Evolutionary conservation across 1,140 invertebrate genomes (phyloP).

Genomic region (Zaprionus vittiger): DNA sequence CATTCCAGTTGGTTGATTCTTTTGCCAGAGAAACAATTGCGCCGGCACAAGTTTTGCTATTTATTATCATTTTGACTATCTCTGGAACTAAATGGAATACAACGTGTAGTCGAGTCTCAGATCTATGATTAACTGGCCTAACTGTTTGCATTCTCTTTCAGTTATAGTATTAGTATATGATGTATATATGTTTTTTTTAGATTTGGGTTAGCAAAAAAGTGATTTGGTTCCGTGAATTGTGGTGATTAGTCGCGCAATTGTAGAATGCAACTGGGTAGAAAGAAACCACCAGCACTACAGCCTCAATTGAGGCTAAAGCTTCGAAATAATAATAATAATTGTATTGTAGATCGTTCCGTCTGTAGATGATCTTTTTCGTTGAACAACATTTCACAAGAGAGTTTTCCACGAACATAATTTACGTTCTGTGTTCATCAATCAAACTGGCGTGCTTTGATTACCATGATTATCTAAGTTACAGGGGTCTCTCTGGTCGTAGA

Average conservation of each 20-base stretch:
- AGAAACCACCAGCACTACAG: slow-evolving; percentile 26
- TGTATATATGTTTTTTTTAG: slow-evolving; percentile 15
- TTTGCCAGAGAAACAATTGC: slow-evolving; percentile 9
- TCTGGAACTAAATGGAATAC: slow-evolving; percentile 22
- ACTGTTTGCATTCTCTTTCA: slow-evolving; percentile 50
- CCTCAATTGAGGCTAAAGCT: slow-evolving; percentile 39
- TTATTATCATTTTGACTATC: slow-evolving; percentile 65
- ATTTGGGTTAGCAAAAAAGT: slow-evolving; percentile 57
- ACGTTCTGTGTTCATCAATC: slow-evolving; percentile 46
- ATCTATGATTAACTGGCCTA: slow-evolving; percentile 44
- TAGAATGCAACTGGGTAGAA: slow-evolving; percentile 12
- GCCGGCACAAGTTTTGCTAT: slow-evolving; percentile 44
- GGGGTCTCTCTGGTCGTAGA: not conserved
- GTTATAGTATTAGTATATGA: not conserved
- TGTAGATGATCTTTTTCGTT: slow-evolving; percentile 7
- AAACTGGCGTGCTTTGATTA: slow-evolving; percentile 25
- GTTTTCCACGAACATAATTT: slow-evolving; percentile 3
- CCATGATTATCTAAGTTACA: slow-evolving; percentile 7
- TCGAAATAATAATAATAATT: slow-evolving; percentile 22
- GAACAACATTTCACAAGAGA: slow-evolving; percentile 1
- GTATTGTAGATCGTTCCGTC: slow-evolving; percentile 10
- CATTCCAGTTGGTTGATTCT: slow-evolving; percentile 66
- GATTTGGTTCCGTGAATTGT: slow-evolving; percentile 42
- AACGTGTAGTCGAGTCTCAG: slow-evolving; percentile 2
- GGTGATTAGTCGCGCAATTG: slow-evolving; percentile 32